These are phyloP conservation scores for Diachasma alloeum DNA, from an alignment of 1,140 invertebrate species.

Conservation along the genomic window DNA sequence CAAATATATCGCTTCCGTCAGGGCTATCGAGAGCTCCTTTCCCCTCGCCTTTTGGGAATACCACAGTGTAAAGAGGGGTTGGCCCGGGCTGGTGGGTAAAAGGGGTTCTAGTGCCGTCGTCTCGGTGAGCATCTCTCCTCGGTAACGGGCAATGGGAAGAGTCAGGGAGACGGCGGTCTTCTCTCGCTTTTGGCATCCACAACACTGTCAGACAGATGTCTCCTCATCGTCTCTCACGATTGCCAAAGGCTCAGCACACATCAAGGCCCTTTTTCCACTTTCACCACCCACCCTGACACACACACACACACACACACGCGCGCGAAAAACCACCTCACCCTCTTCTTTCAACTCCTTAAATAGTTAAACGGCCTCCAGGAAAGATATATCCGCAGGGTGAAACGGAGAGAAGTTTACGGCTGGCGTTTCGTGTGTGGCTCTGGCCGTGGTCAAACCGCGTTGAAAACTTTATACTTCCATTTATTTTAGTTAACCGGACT, in stretches of 20 bases:
- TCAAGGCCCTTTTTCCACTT: not conserved
- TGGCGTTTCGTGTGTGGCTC: constrained; percentile 20
- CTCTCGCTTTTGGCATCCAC: not conserved
- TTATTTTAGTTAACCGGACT: constrained; percentile 53
- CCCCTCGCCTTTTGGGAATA: constrained; percentile 22
- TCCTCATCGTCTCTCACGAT: constrained; percentile 22
- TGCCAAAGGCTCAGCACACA: constrained; percentile 14
- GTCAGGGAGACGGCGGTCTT: not conserved
- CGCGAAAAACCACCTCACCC: not conserved
- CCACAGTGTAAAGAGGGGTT: not conserved
- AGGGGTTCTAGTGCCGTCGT: constrained; percentile 12
- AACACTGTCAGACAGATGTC: constrained; percentile 24
- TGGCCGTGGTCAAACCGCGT: constrained; percentile 38
- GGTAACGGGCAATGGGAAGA: constrained; percentile 11
- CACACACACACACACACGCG: too few relatives aligned
- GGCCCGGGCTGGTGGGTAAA: not conserved
- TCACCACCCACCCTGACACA: not conserved
- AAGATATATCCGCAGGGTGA: constrained; percentile 17
- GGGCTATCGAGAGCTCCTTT: constrained; percentile 13
- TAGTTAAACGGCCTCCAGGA: constrained; percentile 24
- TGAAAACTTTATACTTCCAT: constrained; percentile 56
- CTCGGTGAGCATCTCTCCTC: constrained; percentile 10
- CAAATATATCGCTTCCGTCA: constrained; percentile 29
- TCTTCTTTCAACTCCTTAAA: constrained; percentile 25
- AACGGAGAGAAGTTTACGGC: not conserved